Evolutionary conservation across 2,888 invertebrate species (phyloP), one percentile per base, ranked within the genome.

Genomic region (Eupithecia pulchellata): DNA sequence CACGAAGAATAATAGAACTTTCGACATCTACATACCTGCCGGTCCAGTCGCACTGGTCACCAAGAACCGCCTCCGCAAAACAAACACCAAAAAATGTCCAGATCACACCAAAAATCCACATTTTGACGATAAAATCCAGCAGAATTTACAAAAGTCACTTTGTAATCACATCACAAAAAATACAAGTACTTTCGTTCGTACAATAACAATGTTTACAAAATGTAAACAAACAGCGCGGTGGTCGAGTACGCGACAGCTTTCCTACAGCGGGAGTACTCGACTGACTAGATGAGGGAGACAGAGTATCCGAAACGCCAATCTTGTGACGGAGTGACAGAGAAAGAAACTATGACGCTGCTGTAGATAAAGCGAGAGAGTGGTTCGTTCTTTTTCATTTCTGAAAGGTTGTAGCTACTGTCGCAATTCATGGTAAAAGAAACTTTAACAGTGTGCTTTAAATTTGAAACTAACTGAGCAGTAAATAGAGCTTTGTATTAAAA

Each of bases 11-110:
- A 84, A 81, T 80, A 79, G 78, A 82, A 73, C 72, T 81, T 82
- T 81, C 77, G 66, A 81, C 69, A 83, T 84, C 79, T 80, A 82
- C 92, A 91, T 94, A 96, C 96, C 96, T 96, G 94, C 96, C 96
- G 81, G 95, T 95, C 96, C 96, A 96, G 91, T 96, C 96, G 89
- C 96, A 96, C 86, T 96, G 95, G 85, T 96, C 96, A 81, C 96
- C 96, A 89, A 96, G 95, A 84, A 95, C 94, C 86, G 95, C 95
- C 87, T 95, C 91, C 86, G 89, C 92, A 87, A 85, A 81, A 79
- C 85, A 88, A 77, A 91, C 87, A 84, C 92, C 86, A 86, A 92
- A 83, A 84, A 92, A 71, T 82, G 89, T 90, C 92, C 91, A 93
- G 86, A 91, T 84, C 79, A 89, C 81, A 77, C 81, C 82, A 81